Conservation (phyloP, 1,140 invertebrate genomes). For the Hycleus phaleratus region DNA sequence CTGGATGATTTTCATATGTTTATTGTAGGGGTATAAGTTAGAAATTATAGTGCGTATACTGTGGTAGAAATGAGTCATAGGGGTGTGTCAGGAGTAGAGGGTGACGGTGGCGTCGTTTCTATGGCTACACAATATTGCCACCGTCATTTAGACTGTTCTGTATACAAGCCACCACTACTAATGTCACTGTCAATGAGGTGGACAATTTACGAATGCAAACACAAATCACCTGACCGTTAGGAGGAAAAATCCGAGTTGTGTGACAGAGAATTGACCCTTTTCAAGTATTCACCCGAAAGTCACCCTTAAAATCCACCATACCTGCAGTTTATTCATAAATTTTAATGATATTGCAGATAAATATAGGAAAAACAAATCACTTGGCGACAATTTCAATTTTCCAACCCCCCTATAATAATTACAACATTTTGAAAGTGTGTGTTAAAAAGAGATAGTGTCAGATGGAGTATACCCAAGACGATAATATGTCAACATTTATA, state of each 20-base stretch:
- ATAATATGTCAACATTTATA: too few species aligned
- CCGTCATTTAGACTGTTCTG: conserved; percentile 4
- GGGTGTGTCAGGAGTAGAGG: conserved; percentile 1
- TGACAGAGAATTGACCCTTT: background rate
- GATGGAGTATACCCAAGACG: too few species aligned
- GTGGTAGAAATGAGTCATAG: conserved; percentile 16
- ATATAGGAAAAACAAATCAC: too few species aligned
- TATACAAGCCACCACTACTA: background rate
- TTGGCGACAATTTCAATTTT: too few species aligned
- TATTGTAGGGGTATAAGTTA: conserved; percentile 14
- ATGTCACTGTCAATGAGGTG: too few species aligned
- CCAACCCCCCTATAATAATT: too few species aligned
- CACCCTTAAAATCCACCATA: too few species aligned
- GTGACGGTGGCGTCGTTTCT: conserved; percentile 3
- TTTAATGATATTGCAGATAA: too few species aligned
- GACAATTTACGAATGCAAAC: background rate
- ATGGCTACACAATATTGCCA: conserved; percentile 2
- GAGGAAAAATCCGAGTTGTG: background rate
- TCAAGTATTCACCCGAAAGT: too few species aligned
- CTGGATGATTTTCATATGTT: background rate
- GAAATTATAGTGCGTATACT: conserved; percentile 6
- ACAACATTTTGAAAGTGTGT: too few species aligned
- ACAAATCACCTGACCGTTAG: conserved; percentile 13
- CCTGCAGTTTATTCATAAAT: too few species aligned
- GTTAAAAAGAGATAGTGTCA: too few species aligned